Conservation (phyloP, 92 coral and sea anemone species). For the Porites cylindrica region DNA sequence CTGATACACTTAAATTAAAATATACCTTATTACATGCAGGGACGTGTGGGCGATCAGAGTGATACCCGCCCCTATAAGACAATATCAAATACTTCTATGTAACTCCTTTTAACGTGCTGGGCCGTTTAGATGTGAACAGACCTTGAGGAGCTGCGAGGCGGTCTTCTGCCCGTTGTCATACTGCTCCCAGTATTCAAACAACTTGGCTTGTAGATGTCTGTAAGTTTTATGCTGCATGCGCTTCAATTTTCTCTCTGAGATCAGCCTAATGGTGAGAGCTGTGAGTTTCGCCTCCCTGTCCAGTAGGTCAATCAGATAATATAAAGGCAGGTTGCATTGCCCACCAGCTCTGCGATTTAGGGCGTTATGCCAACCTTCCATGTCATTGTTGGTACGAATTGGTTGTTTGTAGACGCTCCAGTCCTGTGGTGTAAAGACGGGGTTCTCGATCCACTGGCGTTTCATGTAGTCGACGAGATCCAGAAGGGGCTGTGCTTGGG, state of each 20-base stretch:
- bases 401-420: constrained; percentile 44
- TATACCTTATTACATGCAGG: no score
- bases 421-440: constrained; percentile 20
- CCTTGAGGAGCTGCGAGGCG: constrained; percentile 38
- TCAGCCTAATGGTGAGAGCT: constrained; percentile 30
- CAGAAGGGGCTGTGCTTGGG: constrained; percentile 22
- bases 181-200: constrained; percentile 36
- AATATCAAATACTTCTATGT: background rate
- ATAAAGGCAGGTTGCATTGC: constrained; percentile 17
- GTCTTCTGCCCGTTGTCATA: constrained; percentile 28
- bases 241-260: constrained; percentile 29
- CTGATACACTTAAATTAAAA: background rate
- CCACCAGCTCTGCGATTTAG: constrained; percentile 54
- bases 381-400: constrained; percentile 50
- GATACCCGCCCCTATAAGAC: no score
- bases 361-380: constrained; percentile 57
- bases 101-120: constrained; percentile 33
- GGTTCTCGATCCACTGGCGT: constrained; percentile 24
- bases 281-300: constrained; percentile 31
- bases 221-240: constrained; percentile 43
- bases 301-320: constrained; percentile 12
- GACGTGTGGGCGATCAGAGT: no score
- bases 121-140: constrained; percentile 52
- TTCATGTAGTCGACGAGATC: constrained; percentile 14
- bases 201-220: constrained; percentile 41